phyloP scores from a whole-genome alignment of 2,113 vertebrate species.

The Erpornis zantholeuca region DNA sequence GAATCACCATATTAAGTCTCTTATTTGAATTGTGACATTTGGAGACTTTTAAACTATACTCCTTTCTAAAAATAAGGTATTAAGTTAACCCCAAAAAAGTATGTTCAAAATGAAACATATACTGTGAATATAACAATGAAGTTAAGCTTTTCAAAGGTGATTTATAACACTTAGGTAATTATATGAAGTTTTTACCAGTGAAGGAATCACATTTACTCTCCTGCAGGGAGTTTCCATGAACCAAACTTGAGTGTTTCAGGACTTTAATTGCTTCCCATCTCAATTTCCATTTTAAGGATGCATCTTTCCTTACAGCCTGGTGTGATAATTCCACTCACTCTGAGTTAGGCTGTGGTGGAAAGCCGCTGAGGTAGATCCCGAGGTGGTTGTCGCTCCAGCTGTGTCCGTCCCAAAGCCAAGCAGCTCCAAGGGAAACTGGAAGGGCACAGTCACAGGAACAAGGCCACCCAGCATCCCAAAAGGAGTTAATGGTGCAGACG shows the following conservation, averaged over 20 bases:
- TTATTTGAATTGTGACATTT: background rate
- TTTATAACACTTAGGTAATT: background rate
- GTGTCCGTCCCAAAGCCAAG: constrained; percentile 85
- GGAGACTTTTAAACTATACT: background rate
- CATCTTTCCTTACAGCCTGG: background rate
- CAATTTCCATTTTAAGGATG: background rate
- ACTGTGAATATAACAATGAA: background rate
- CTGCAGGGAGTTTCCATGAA: background rate
- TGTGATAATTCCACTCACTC: constrained; percentile 68
- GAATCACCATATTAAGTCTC: background rate
- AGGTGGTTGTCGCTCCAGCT: constrained; percentile 81
- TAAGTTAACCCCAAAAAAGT: background rate
- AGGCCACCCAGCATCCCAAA: constrained; percentile 96
- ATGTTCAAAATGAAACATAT: background rate
- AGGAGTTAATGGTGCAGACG: constrained; percentile 71
- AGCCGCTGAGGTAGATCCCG: constrained; percentile 84
- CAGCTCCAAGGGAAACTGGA: constrained; percentile 92
- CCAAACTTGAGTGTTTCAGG: background rate
- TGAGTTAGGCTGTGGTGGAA: constrained; percentile 83
- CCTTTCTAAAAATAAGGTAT: background rate
- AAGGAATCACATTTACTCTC: background rate
- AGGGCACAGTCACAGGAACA: constrained; percentile 95
- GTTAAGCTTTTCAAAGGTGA: background rate
- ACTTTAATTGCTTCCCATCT: background rate
- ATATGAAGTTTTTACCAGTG: background rate